Conservation (phyloP, 1,140 invertebrate genomes). For the Amyelois transitella region DNA sequence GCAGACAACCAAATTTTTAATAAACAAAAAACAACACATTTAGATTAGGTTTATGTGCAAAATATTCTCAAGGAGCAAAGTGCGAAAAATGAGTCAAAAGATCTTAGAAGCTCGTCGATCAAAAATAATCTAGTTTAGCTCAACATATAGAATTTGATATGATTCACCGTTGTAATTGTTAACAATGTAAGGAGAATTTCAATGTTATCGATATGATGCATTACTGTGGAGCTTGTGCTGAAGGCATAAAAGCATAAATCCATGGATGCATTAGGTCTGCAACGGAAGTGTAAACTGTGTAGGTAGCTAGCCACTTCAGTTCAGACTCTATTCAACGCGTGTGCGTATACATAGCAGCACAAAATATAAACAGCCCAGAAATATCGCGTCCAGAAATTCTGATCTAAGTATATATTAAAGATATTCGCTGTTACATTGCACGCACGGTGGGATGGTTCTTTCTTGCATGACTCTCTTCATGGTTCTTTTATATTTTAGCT, state of each 20-base stretch:
- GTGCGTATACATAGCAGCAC: constrained; percentile 35
- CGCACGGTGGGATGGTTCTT: too few relatives aligned
- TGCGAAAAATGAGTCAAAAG: too few relatives aligned
- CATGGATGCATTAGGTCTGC: constrained; percentile 23
- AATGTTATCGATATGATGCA: not conserved
- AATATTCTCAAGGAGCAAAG: not conserved
- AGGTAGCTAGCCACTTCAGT: constrained; percentile 32
- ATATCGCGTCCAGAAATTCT: not conserved
- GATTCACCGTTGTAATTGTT: too few relatives aligned
- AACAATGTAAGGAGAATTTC: not conserved
- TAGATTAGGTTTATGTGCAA: not conserved
- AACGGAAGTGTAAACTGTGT: constrained; percentile 51
- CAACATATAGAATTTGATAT: too few relatives aligned
- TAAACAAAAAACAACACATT: not conserved
- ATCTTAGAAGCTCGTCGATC: too few relatives aligned
- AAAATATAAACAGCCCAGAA: not conserved
- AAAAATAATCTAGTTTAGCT: not conserved
- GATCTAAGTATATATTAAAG: too few relatives aligned
- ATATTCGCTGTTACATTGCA: too few relatives aligned
- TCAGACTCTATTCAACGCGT: constrained; percentile 55
- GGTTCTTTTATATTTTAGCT: too few relatives aligned
- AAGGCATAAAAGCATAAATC: constrained; percentile 18
- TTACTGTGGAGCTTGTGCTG: not conserved
- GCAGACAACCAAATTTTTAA: too few relatives aligned
- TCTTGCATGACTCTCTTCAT: too few relatives aligned